A percentile compares a stretch with the other conserved stretches of the same genome.
Evolutionary conservation across 2,888 invertebrate species (phyloP).

Genomic region (Deroplatys truncata): DNA sequence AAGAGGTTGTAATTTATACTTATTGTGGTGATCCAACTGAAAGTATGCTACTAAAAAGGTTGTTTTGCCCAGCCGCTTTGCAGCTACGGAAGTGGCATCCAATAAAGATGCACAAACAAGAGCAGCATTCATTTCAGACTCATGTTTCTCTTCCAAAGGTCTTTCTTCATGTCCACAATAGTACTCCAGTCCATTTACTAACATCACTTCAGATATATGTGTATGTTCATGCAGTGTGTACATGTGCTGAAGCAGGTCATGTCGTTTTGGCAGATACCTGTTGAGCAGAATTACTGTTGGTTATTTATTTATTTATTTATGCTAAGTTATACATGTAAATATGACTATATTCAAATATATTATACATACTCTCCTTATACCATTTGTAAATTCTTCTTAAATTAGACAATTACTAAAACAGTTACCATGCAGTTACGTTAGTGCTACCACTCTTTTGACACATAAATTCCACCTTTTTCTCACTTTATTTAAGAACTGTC

Average conservation of each 20-base stretch:
- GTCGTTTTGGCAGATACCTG: constrained; percentile 41
- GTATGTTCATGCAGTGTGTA: constrained; percentile 41
- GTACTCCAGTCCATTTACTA: constrained; percentile 38
- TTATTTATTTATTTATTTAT: background rate
- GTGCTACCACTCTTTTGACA: too few species aligned
- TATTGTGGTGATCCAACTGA: background rate
- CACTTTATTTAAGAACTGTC: too few species aligned
- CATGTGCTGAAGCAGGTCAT: constrained; percentile 39
- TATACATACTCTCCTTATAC: too few species aligned
- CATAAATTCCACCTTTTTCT: too few species aligned
- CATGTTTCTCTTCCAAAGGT: constrained; percentile 27
- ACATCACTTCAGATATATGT: constrained; percentile 39
- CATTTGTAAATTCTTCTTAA: background rate
- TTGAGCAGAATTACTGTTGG: constrained; percentile 25
- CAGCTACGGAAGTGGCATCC: constrained; percentile 38
- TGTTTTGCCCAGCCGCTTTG: background rate
- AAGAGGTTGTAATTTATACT: constrained; percentile 1
- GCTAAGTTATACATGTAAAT: background rate
- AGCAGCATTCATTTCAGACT: constrained; percentile 32
- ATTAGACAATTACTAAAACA: too few species aligned
- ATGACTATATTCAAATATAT: too few species aligned
- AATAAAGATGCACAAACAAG: constrained; percentile 38
- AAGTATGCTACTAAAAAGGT: constrained; percentile 19
- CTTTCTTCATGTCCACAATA: constrained; percentile 36
- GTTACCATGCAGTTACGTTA: too few species aligned